phyloP scores from a whole-genome alignment of 2,888 invertebrate species.

The Eurytoma adleriae region DNA sequence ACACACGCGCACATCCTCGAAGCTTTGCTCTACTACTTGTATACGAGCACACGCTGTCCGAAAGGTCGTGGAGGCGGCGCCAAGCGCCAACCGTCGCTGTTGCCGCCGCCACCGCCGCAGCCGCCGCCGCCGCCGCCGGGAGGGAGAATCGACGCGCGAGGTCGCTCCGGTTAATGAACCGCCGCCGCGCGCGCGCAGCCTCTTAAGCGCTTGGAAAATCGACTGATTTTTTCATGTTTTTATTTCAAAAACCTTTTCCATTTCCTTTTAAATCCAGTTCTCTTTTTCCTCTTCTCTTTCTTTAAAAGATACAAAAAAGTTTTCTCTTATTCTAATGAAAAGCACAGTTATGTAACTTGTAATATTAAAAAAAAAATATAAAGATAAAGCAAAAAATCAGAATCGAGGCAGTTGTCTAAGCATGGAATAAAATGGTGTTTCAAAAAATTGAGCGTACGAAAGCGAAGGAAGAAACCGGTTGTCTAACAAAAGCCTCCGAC shows the following conservation, averaged over 20 bases:
- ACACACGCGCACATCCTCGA: not conserved
- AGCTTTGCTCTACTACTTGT: too few relatives aligned
- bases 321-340: too few relatives aligned
- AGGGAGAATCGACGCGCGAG: conserved; percentile 40
- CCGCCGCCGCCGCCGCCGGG: too few relatives aligned
- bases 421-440: conserved; percentile 49
- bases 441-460: conserved; percentile 49
- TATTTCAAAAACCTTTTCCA: too few relatives aligned
- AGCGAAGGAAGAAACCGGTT: conserved; percentile 57
- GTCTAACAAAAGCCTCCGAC: conserved; percentile 50
- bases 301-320: too few relatives aligned
- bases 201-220: not conserved
- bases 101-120: not conserved
- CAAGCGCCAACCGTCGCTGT: conserved; percentile 10
- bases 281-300: too few relatives aligned
- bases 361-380: too few relatives aligned
- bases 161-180: conserved; percentile 53
- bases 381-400: conserved; percentile 10
- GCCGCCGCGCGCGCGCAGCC: not conserved
- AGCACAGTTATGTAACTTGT: too few relatives aligned
- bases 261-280: too few relatives aligned
- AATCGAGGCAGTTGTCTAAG: conserved; percentile 40
- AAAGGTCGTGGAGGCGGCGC: conserved; percentile 42
- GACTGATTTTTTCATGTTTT: too few relatives aligned
- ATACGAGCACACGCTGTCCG: not conserved